Evolutionary conservation across 2,113 vertebrate species (phyloP), one percentile per base, ranked within the genome.

Genomic region (Salminus brasiliensis): DNA sequence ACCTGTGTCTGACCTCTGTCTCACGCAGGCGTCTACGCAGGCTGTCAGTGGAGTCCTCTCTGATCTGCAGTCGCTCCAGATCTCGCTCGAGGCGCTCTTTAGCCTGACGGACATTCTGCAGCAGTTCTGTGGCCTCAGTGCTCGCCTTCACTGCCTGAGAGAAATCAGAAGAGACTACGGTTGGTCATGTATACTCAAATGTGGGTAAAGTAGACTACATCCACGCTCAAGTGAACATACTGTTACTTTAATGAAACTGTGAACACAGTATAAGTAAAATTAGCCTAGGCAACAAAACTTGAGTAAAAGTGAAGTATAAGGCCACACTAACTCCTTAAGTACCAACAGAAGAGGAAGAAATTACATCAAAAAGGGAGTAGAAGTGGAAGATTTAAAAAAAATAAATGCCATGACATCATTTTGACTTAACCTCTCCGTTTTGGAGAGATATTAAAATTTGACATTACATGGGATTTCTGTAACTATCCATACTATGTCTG

Each of bases 21-120:
- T 99, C 98, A 23, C 94, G 91, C 75, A 98, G 88, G 86, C 97
- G 97, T 91, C 96, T 94, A 62, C 93, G 96, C 81, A 99, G 95
- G 90, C 96, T 96, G 91, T 99, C 97, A 0, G 95, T 97, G 16
- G 96, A 97, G 81, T 97, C 97, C 72, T 99, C 97, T 5, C 94
- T 91, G 83, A 94, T 95, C 87, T 98, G 97, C 41, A 98, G 91
- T 82, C 96, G 94, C 92, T 98, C 96, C 74, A 99, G 43, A 69
- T 99, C 97, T 13, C 95, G 93, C 88, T 99, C 98, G 4, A 97
- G 92, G 2, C 96, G 95, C 53, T 99, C 98, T 86, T 99, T 99
- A 7, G 96, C 94, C 88, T 96, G 88, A 49, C 94, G 95, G 83
- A 98, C 95, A 11, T 92, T 95, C 90, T 99, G 97, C 67, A 99